Evolutionary conservation across 2,113 vertebrate genomes (phyloP), one percentile per base, ranked within the genome.

Genomic region (Solea senegalensis): DNA sequence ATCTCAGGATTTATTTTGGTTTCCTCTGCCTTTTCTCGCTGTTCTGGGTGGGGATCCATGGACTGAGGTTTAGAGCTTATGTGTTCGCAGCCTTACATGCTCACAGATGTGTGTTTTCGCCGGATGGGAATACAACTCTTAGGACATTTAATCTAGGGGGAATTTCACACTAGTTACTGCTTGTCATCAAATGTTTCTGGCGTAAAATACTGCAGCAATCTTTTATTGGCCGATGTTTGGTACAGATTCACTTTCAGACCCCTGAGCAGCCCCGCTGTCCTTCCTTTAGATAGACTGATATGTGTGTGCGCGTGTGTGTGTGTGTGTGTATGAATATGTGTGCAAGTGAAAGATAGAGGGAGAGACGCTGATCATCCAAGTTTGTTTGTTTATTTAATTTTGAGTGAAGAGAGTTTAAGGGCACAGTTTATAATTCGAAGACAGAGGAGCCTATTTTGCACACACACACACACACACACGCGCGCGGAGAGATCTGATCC

Each of bases 131-230:
- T 85, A 76, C 82, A 76, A 72, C 83, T 93, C 89, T 89, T 82
- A 44, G 91, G 92, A 94, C 90, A 91, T 93, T 92, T 93, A 90
- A 92, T 94, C 92, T 91, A 83, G 68, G 60, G 92, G 88, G 92
- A 94, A 93, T 94, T 94, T 93, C 90, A 93, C 75, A 86, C 86
- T 86, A 91, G 92, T 94, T 94, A 92, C 89, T 79, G 82, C 88
- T 92, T 94, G 93, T 94, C 92, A 92, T 93, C 92, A 90, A 88
- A 91, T 26, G 60, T 90, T 88, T 90, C 86, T 68, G 77, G 84
- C 76, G 83, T 90, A 91, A 91, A 93, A 91, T 86, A 87, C 88
- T 72, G 82, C 72, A 67, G 78, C 59, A 10, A 87, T 87, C 81
- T 88, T 89, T 88, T 86, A 90, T 88, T 85, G 82, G 79, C 58